phyloP scores from a whole-genome alignment of 2,888 invertebrate genomes.

The Barypeithes pellucidus region DNA sequence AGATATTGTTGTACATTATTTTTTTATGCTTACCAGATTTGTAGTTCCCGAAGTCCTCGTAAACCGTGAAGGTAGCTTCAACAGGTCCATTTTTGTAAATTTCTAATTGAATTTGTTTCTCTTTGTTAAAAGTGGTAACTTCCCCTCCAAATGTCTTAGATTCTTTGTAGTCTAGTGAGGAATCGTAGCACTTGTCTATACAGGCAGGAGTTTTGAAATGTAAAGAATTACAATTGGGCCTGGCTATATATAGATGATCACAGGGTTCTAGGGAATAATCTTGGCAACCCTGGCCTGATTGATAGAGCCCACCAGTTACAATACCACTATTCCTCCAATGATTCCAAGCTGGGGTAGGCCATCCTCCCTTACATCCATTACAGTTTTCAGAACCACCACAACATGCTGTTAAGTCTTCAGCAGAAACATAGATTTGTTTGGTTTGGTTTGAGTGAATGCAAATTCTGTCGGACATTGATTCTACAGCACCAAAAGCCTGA shows the following conservation, averaged over 20 bases:
- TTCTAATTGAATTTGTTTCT: constrained; percentile 82
- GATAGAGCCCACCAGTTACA: constrained; percentile 87
- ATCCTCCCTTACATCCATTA: constrained; percentile 87
- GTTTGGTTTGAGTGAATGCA: constrained; percentile 85
- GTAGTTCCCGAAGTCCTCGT: constrained; percentile 85
- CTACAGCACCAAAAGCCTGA: constrained; percentile 87
- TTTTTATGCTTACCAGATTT: constrained; percentile 81
- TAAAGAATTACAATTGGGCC: constrained; percentile 78
- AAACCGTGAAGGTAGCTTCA: constrained; percentile 88
- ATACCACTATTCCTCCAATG: constrained; percentile 86
- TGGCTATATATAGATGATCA: constrained; percentile 67
- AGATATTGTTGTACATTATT: no score
- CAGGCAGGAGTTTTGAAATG: constrained; percentile 73
- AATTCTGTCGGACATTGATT: constrained; percentile 89
- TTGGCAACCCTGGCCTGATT: constrained; percentile 63
- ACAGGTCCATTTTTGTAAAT: constrained; percentile 88
- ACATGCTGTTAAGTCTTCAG: constrained; percentile 87
- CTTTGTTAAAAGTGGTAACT: constrained; percentile 74
- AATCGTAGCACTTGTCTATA: constrained; percentile 28
- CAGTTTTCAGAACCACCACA: constrained; percentile 74
- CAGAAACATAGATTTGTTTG: constrained; percentile 81
- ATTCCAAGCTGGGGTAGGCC: constrained; percentile 84
- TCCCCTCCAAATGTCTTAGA: constrained; percentile 83
- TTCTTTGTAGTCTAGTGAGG: constrained; percentile 72
- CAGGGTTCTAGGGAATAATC: constrained; percentile 50